Conservation (phyloP, 2,113 vertebrate species). For the Pygoscelis antarcticus region DNA sequence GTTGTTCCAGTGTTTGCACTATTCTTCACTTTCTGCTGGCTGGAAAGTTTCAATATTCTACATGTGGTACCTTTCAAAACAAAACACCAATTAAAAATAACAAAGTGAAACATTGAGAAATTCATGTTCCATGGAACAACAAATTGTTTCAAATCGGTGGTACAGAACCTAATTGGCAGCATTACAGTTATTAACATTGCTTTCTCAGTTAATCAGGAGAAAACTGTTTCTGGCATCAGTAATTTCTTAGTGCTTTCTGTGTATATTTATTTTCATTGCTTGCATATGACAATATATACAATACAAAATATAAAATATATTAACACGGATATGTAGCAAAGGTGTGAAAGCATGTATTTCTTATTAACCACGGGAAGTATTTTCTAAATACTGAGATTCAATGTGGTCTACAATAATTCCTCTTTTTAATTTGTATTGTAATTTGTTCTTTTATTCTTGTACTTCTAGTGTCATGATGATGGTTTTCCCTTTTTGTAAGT, state of each 20-base stretch:
- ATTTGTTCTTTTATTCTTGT: neutral
- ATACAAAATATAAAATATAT: neutral
- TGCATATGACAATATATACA: neutral
- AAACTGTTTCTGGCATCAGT: conserved; percentile 2
- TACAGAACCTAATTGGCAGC: neutral
- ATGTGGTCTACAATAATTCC: neutral
- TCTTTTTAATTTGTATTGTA: neutral
- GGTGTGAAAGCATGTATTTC: neutral
- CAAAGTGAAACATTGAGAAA: neutral
- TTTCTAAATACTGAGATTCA: neutral
- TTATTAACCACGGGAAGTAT: neutral
- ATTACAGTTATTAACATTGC: neutral
- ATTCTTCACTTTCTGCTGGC: neutral
- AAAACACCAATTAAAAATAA: conserved; percentile 48
- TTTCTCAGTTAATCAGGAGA: neutral
- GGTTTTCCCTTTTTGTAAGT: neutral
- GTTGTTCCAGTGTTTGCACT: neutral
- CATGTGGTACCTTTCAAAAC: conserved; percentile 39
- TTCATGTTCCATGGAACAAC: conserved; percentile 8
- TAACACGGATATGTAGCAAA: neutral
- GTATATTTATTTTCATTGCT: neutral
- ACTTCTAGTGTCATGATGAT: neutral
- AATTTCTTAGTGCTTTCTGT: neutral
- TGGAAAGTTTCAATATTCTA: conserved; percentile 7
- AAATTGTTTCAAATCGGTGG: neutral